Evolutionary conservation across 2,888 invertebrate genomes (phyloP).

Genomic region (Gnatocerus cornutus): DNA sequence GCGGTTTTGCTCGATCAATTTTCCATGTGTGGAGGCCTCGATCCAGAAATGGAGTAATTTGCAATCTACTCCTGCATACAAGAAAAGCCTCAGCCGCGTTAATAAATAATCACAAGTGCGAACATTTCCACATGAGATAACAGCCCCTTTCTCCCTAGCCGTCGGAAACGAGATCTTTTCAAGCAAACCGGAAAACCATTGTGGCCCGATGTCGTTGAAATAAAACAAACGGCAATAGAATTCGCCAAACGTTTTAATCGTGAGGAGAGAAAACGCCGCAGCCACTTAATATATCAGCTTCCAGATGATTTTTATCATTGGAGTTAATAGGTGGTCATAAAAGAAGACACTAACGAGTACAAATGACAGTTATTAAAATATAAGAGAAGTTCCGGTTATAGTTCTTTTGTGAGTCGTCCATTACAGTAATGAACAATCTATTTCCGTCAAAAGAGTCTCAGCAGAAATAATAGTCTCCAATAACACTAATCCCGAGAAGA

Average conservation of each 20-base stretch:
- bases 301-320: slow-evolving; percentile 26
- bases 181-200: not conserved
- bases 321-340: slow-evolving; percentile 31
- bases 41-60: too few species aligned
- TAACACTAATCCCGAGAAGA: slow-evolving; percentile 58
- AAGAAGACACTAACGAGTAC: slow-evolving; percentile 39
- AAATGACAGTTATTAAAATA: slow-evolving; percentile 44
- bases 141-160: not conserved
- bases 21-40: too few species aligned
- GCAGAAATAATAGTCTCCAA: slow-evolving; percentile 58
- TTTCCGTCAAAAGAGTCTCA: slow-evolving; percentile 55
- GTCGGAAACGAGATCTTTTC: slow-evolving; percentile 1
- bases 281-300: slow-evolving; percentile 23
- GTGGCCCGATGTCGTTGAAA: not conserved
- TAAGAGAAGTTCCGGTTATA: slow-evolving; percentile 37
- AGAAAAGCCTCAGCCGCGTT: not conserved
- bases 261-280: not conserved
- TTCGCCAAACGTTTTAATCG: slow-evolving; percentile 20
- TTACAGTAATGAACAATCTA: slow-evolving; percentile 60
- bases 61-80: too few species aligned
- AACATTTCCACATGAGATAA: not conserved
- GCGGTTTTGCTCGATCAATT: too few species aligned
- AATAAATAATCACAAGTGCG: not conserved
- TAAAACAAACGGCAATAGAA: slow-evolving; percentile 4
- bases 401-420: slow-evolving; percentile 49